Base-by-base conservation (phyloP, 2,888 invertebrate species). In the Polia nebulosa region DNA sequence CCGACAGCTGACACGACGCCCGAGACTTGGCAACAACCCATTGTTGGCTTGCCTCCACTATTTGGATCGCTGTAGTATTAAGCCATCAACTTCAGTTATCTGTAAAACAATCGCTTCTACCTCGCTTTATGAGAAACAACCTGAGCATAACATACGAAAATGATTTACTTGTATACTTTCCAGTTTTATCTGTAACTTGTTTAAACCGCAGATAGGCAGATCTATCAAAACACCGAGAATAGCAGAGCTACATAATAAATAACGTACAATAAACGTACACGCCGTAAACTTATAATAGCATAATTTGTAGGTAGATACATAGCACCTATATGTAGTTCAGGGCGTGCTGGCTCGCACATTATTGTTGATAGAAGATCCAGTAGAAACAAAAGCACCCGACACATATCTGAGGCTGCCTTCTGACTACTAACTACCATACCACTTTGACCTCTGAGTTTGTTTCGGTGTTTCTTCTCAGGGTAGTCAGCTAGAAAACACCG, bases 11-110 rank as follows among this genome's bases (percentile, higher is more conserved):
- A 22, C 25, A 20, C 20, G 15, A 44, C 27, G 58, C 17, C 11
- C 0, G 51, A 51, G 27, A 47, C 20, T 39, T 36, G 39, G 7
- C 56, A 56, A 49, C 29, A 25, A 3, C 11, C 44, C 8, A 51
- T 6, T 49, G 25, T 62, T 71, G 52, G 72, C 72, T 6, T 9
- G n/a, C 47, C 17, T 57, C 53, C 73, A 64, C 27, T 58, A 47
- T 58, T 73, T 53, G n/a, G 27, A 72, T 58, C 34, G 34, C n/a
- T 27, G 3, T 36, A 29, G 36, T 55, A 68, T 72, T 55, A 32
- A 56, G 49, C 20, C 47, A 27, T 66, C 47, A 49, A 67, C 45
- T 41, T 45, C 44, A 45, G 36, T 11, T 36, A 51, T 51, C 63
- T 72, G 32, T 53, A 27, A 39, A 62, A 62, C 53, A 64, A 51